Conservation (phyloP, 2,888 invertebrate genomes). For the Drosophila niveifrons region DNA sequence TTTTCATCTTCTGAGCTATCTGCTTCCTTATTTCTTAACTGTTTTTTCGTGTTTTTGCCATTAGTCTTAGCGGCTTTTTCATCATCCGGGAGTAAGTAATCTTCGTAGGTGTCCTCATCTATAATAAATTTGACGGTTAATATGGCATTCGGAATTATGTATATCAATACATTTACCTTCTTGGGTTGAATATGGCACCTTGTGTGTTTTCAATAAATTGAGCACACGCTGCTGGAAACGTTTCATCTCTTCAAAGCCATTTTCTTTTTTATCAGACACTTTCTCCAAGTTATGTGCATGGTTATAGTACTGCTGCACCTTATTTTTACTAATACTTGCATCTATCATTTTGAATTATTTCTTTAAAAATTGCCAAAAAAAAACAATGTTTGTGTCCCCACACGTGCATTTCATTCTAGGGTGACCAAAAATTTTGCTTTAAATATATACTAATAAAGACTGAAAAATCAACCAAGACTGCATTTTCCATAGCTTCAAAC, state of each 20-base stretch:
- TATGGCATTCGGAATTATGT: not conserved
- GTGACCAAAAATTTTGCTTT: not conserved
- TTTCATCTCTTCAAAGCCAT: conserved; percentile 14
- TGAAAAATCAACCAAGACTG: not conserved
- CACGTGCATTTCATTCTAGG: conserved; percentile 52
- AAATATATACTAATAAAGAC: not conserved
- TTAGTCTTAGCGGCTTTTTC: conserved; percentile 54
- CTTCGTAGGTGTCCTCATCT: conserved; percentile 75
- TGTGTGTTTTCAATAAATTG: conserved; percentile 77
- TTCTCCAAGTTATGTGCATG: conserved; percentile 6
- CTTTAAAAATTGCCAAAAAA: conserved; percentile 7
- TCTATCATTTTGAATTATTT: conserved; percentile 25
- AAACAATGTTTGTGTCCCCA: conserved; percentile 14
- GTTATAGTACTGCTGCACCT: conserved; percentile 42
- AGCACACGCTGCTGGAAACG: conserved; percentile 66
- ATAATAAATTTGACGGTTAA: conserved; percentile 25
- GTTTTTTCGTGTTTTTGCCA: conserved; percentile 26
- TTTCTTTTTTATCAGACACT: conserved; percentile 17
- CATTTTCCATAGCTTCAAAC: no score
- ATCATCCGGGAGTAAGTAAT: conserved; percentile 76
- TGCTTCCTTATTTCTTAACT: not conserved
- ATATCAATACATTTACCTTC: conserved; percentile 72
- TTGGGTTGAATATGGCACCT: conserved; percentile 82
- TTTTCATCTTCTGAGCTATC: conserved; percentile 72
- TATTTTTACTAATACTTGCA: conserved; percentile 20